A percentile compares a stretch with the other conserved stretches of the same genome.
phyloP scores from a whole-genome alignment of 2,797 vertebrate genomes.

The Glyptemys insculpta region DNA sequence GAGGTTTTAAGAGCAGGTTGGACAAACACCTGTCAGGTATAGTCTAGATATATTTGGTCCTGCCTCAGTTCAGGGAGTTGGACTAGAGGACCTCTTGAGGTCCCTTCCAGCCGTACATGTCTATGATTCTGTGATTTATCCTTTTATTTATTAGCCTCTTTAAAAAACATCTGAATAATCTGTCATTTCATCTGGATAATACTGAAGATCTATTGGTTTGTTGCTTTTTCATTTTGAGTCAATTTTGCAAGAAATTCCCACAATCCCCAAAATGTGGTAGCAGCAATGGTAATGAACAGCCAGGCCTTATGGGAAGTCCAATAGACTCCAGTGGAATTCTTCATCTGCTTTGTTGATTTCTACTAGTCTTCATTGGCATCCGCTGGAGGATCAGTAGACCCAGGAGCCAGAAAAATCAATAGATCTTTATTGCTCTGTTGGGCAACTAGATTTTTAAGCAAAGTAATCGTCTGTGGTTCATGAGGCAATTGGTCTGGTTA shows the following conservation, averaged over 20 bases:
- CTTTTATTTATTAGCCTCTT: not conserved
- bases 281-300: not conserved
- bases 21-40: not conserved
- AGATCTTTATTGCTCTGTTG: not conserved
- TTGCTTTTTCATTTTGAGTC: not conserved
- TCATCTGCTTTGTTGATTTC: not conserved
- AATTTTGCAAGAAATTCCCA: not conserved
- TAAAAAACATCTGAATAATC: not conserved
- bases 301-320: not conserved
- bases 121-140: not conserved
- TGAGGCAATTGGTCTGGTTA: not conserved
- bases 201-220: not conserved
- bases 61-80: not conserved
- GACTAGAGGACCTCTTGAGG: not conserved
- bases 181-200: not conserved
- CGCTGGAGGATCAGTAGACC: not conserved
- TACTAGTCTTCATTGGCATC: not conserved
- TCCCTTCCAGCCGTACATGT: not conserved
- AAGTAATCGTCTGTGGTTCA: not conserved
- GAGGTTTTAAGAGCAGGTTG: not conserved
- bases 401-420: not conserved
- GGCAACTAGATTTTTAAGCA: not conserved
- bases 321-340: not conserved
- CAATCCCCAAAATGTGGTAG: not conserved
- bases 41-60: not conserved